Evolutionary conservation across 1,140 invertebrate species (phyloP).

Genomic region (Lasioglossum baleicum): DNA sequence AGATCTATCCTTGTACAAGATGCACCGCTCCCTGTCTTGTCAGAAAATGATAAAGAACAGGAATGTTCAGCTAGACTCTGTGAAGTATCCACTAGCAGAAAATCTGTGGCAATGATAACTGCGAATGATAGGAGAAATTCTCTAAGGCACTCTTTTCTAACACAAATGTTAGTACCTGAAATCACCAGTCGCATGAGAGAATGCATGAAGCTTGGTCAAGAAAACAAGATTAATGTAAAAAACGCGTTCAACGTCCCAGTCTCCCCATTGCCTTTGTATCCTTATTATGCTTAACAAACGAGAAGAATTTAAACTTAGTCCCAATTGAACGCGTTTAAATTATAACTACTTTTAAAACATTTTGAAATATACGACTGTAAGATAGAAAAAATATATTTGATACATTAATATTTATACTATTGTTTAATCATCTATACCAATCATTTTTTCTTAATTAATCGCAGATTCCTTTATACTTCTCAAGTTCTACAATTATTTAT

Average conservation of each 20-base stretch:
- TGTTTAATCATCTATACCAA: background rate
- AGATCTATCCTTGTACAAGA: background rate
- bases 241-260: slow-evolving; percentile 90
- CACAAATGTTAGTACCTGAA: slow-evolving; percentile 65
- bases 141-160: slow-evolving; percentile 60
- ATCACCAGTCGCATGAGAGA: slow-evolving; percentile 81
- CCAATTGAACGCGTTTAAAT: slow-evolving; percentile 2
- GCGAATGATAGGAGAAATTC: slow-evolving; percentile 62
- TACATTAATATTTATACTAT: background rate
- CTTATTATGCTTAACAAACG: slow-evolving; percentile 89
- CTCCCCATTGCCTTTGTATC: slow-evolving; percentile 87
- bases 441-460: background rate
- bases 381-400: background rate
- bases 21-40: slow-evolving; percentile 6
- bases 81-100: slow-evolving; percentile 37
- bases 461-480: too few species aligned
- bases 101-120: background rate
- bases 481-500: too few species aligned
- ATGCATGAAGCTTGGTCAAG: slow-evolving; percentile 82
- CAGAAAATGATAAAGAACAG: slow-evolving; percentile 75
- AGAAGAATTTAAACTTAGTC: slow-evolving; percentile 73
- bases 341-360: background rate
- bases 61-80: slow-evolving; percentile 65
- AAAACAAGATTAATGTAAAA: slow-evolving; percentile 72
- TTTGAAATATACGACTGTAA: background rate